These are phyloP conservation scores for Hyppa rectilinea DNA, from an alignment of 2,888 invertebrate species.

Conservation along the genomic window DNA sequence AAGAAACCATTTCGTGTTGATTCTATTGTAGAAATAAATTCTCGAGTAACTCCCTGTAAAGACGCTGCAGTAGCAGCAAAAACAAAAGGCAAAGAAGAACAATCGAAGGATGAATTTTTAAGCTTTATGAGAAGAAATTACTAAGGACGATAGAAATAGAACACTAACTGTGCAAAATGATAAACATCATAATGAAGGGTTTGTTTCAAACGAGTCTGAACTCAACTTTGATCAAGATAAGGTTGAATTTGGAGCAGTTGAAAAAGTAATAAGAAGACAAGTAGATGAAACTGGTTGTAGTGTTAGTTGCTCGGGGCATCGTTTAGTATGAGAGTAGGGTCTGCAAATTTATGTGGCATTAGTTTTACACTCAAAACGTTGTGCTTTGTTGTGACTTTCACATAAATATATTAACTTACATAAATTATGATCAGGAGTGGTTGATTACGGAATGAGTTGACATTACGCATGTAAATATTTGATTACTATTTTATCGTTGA, in stretches of 20 bases:
- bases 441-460: constrained; percentile 60
- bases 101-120: constrained; percentile 69
- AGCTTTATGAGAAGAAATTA: constrained; percentile 73
- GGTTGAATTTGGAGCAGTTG: constrained; percentile 61
- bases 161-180: constrained; percentile 66
- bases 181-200: constrained; percentile 60
- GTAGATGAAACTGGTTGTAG: constrained; percentile 72
- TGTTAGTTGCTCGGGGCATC: constrained; percentile 75
- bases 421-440: constrained; percentile 62
- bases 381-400: constrained; percentile 76
- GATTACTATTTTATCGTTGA: constrained; percentile 20
- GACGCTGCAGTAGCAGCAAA: constrained; percentile 74
- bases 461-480: constrained; percentile 54
- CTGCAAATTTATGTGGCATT: constrained; percentile 78
- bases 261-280: constrained; percentile 67
- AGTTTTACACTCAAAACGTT: constrained; percentile 75
- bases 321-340: constrained; percentile 75
- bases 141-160: constrained; percentile 70
- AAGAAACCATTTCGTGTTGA: constrained; percentile 80
- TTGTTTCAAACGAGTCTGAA: constrained; percentile 47
- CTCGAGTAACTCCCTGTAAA: constrained; percentile 75
- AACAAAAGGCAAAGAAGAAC: constrained; percentile 71
- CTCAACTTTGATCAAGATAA: constrained; percentile 60
- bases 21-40: constrained; percentile 84
- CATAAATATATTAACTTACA: constrained; percentile 69